Base-by-base conservation (phyloP, 2,888 invertebrate genomes). In the Bombyx huttoni region DNA sequence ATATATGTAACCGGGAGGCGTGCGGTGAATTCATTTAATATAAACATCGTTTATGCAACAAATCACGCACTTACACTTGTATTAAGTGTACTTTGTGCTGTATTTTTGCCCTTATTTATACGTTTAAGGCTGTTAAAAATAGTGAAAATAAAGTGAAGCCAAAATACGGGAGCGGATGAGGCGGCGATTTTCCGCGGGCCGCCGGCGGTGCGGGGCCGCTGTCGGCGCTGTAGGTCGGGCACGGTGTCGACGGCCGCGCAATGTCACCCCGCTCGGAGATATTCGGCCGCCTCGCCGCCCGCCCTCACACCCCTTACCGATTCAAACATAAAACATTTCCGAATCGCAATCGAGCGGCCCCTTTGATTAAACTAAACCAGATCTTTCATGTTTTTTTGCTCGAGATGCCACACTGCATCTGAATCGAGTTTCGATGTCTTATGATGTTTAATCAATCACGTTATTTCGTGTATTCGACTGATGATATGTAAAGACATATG, bases 241-340 rank as follows among this genome's bases (percentile, higher is more conserved):
- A 80, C 61, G 74, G 72, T 75, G 84, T 86, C 86, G 81, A 75
- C 65, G 85, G 63, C 80, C 87, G 76, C 66, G 69, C 87, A 85
- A 86, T 83, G 87, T 87, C 87, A 86, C 87, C 86, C 79, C 77
- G 78, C 67, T 67, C 65, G 62, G 70, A 75, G 72, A 78, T 73
- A 71, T 78, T 79, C 73, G 76, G 75, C 74, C 63, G 61, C 64
- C 62, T 55, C 62, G 60, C 66, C 62, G 59, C 64, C 57, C 59
- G 47, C 56, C 53, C 53, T 60, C 54, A 60, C 54, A 55, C 59
- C 59, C 53, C 60, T 58, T 53, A 56, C 55, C 57, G 54, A 57
- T 56, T 52, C 54, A 49, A 40, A 12, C 40, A 40, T 40, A 58
- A 64, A 73, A 70, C 74, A 74, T 82, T 82, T 83, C 82, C 82